Percentiles rank a stretch among this genome's conserved stretches.
Conservation (phyloP, 2,888 invertebrate genomes). For the Tubulanus polymorphus region DNA sequence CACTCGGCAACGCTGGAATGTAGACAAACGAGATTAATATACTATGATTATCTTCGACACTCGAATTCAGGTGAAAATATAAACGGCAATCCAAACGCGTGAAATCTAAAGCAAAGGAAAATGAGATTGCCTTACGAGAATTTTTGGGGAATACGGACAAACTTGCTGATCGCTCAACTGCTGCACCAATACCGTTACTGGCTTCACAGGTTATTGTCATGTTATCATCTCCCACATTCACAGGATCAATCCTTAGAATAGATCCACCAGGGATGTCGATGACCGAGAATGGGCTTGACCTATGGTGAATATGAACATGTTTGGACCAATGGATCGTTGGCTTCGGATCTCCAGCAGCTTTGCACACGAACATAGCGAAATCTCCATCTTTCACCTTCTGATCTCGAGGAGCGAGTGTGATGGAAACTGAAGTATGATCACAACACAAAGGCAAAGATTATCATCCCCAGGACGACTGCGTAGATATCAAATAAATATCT, state of each 20-base stretch:
- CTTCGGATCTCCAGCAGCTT: neutral
- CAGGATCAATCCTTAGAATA: neutral
- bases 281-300: neutral
- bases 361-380: neutral
- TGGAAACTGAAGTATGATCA: too few relatives aligned
- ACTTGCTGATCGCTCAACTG: neutral
- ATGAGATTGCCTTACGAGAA: too few relatives aligned
- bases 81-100: too few relatives aligned
- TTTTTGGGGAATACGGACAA: neutral
- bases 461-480: too few relatives aligned
- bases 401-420: neutral
- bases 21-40: too few relatives aligned
- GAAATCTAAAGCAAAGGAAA: too few relatives aligned
- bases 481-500: too few relatives aligned
- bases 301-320: neutral
- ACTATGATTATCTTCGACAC: too few relatives aligned
- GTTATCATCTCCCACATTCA: neutral
- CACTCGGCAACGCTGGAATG: slow-evolving; percentile 76
- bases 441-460: too few relatives aligned
- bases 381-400: neutral
- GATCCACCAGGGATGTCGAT: neutral
- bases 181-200: neutral
- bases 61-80: too few relatives aligned
- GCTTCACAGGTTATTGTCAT: neutral
- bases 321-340: neutral